Conservation (phyloP, 2,888 invertebrate species). For the Euplexia lucipara region DNA sequence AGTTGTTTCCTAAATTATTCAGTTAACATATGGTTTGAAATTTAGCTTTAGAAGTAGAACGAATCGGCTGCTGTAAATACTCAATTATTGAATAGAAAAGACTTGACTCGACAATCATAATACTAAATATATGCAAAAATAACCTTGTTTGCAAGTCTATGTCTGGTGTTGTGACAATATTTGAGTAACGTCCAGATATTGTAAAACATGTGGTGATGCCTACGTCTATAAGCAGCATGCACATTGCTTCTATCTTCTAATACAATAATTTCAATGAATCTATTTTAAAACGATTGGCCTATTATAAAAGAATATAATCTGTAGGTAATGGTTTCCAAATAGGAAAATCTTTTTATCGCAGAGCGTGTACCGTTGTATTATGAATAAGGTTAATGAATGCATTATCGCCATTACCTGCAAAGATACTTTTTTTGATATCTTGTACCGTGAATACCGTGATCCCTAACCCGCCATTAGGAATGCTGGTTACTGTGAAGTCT, state of each 20-base stretch:
- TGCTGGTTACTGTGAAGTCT: constrained; percentile 27
- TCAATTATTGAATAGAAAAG: not conserved
- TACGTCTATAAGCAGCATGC: not conserved
- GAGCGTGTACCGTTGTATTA: not conserved
- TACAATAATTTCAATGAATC: not conserved
- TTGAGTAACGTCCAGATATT: constrained; percentile 20
- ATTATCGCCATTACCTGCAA: constrained; percentile 22
- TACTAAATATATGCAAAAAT: constrained; percentile 14
- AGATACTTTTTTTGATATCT: not conserved
- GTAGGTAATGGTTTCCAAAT: constrained; percentile 8
- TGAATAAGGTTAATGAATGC: constrained; percentile 10
- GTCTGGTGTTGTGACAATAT: constrained; percentile 25
- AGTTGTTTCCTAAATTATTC: constrained; percentile 29
- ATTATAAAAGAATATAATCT: constrained; percentile 1
- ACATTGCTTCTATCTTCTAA: not conserved
- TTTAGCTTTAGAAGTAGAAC: constrained; percentile 35
- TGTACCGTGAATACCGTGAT: constrained; percentile 7
- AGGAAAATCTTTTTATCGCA: not conserved
- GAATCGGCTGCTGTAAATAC: constrained; percentile 27
- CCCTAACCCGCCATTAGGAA: constrained; percentile 28
- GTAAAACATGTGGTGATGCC: constrained; percentile 5
- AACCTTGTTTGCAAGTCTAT: constrained; percentile 7
- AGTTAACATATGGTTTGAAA: constrained; percentile 4
- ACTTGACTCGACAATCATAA: constrained; percentile 15
- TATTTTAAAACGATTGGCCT: not conserved